phyloP scores from a whole-genome alignment of 2,888 invertebrate genomes.

The Phlogophora meticulosa region DNA sequence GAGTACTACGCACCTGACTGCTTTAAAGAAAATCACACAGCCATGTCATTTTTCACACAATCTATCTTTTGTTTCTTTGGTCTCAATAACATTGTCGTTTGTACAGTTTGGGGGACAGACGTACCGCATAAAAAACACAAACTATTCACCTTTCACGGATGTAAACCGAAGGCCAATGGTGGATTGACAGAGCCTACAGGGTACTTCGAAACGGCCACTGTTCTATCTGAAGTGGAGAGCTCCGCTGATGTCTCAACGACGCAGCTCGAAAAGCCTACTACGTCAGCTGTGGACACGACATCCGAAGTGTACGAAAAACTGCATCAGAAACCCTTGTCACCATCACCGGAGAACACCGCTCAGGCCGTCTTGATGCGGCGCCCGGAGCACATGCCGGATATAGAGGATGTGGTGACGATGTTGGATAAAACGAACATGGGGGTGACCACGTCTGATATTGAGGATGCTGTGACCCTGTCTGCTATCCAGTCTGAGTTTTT shows the following conservation, averaged over 20 bases:
- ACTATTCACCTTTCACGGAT: neutral
- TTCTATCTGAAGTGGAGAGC: too few relatives aligned
- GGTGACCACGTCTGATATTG: neutral
- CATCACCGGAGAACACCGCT: too few relatives aligned
- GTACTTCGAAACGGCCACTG: neutral
- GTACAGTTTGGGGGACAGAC: neutral
- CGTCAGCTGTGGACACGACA: neutral
- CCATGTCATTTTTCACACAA: neutral
- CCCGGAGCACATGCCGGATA: neutral
- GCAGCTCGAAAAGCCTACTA: neutral
- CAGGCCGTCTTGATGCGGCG: too few relatives aligned
- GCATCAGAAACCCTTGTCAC: neutral
- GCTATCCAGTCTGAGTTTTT: slow-evolving; percentile 7
- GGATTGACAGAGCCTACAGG: neutral
- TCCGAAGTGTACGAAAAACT: neutral
- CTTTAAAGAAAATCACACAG: too few relatives aligned
- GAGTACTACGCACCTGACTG: too few relatives aligned
- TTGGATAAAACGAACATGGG: neutral
- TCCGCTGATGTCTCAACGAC: neutral
- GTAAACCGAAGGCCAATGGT: neutral
- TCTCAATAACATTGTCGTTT: neutral
- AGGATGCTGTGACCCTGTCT: slow-evolving; percentile 7
- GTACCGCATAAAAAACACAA: neutral
- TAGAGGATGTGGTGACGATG: slow-evolving; percentile 16
- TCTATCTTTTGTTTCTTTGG: neutral